Evolutionary conservation across 2,797 vertebrate genomes (phyloP).

Genomic region (Myoxocephalus aenaeus): DNA sequence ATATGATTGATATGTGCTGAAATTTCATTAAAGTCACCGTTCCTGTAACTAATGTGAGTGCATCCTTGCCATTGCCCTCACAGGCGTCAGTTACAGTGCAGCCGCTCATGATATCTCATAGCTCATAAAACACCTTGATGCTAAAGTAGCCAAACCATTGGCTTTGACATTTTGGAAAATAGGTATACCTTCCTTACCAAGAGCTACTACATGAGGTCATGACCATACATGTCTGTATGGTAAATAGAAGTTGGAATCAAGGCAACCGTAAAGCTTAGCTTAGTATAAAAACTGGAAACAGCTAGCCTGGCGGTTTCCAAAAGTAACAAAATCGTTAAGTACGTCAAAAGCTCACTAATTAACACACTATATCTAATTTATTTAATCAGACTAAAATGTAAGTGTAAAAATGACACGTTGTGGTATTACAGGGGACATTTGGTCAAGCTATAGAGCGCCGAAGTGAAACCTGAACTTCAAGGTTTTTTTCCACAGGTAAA

Average conservation of each 20-base stretch:
- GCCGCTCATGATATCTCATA: not conserved
- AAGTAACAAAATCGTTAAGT: not conserved
- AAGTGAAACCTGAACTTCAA: not conserved
- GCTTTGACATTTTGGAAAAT: not conserved
- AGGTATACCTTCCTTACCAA: not conserved
- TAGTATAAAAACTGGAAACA: constrained; percentile 10
- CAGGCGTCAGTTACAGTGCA: not conserved
- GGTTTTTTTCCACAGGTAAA: not conserved
- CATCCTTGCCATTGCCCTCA: constrained; percentile 30
- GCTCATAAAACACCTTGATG: not conserved
- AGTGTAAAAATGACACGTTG: not conserved
- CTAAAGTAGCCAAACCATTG: not conserved
- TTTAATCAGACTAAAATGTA: not conserved
- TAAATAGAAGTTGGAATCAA: not conserved
- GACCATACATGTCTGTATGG: not conserved
- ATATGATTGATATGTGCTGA: constrained; percentile 72
- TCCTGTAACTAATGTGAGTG: constrained; percentile 53
- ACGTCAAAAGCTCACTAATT: not conserved
- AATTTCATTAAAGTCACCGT: constrained; percentile 77
- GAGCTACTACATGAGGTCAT: not conserved
- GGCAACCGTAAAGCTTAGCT: not conserved
- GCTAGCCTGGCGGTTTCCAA: not conserved
- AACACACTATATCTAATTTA: not conserved
- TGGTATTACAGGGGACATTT: not conserved
- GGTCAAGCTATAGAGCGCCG: not conserved